phyloP scores from a whole-genome alignment of 2,797 vertebrate species.

The Pipistrellus kuhlii region DNA sequence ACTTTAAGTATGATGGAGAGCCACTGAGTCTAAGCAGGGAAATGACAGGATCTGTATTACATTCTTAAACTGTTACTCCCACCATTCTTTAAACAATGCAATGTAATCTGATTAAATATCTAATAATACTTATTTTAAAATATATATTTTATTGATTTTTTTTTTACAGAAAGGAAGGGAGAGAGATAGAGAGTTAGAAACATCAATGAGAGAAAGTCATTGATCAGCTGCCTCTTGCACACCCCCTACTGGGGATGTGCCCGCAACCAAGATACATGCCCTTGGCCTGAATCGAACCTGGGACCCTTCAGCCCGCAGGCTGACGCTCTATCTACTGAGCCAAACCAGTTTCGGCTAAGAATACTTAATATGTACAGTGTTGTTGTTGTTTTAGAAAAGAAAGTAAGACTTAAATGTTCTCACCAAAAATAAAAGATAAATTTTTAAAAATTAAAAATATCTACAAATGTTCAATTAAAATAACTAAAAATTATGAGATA shows the following conservation, averaged over 20 bases:
- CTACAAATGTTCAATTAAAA: not conserved
- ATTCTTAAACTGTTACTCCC: not conserved
- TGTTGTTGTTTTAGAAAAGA: not conserved
- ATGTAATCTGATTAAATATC: not conserved
- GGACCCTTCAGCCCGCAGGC: no score
- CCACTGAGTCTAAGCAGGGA: not conserved
- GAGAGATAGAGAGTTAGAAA: no score
- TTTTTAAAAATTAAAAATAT: not conserved
- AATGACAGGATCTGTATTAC: constrained; percentile 21
- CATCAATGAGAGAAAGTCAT: no score
- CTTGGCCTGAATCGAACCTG: no score
- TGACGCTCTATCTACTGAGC: no score
- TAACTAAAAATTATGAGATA: not conserved
- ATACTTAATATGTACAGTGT: not conserved
- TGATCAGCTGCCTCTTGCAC: no score
- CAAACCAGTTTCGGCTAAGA: not conserved
- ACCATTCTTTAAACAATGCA: not conserved
- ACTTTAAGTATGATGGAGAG: not conserved
- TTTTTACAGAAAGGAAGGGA: no score
- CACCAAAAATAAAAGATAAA: not conserved
- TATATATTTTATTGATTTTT: no score
- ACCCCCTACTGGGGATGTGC: no score
- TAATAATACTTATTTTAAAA: not conserved
- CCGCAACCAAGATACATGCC: no score
- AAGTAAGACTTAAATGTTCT: not conserved